A percentile compares a stretch with the other conserved stretches of the same genome.
Evolutionary conservation across 2,797 vertebrate species (phyloP).

Genomic region (Chrysocyon brachyurus): DNA sequence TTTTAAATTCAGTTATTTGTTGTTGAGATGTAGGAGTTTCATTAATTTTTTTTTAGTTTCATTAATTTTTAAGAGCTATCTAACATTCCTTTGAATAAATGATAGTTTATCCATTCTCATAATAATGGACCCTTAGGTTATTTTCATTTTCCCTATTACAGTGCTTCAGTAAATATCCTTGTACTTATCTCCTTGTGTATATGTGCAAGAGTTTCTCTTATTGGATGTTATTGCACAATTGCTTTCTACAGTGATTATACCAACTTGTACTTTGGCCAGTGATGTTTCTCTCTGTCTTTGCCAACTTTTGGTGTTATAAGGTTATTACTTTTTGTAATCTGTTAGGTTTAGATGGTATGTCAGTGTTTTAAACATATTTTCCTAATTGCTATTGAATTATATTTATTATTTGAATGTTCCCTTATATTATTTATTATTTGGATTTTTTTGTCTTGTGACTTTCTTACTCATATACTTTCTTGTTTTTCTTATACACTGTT

Average conservation of each 20-base stretch:
- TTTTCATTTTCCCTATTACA: neutral
- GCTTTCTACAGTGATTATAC: conserved; percentile 16
- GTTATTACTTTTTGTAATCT: neutral
- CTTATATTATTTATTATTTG: neutral
- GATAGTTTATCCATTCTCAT: neutral
- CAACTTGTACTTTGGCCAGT: neutral
- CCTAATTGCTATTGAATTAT: conserved; percentile 6
- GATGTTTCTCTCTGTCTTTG: neutral
- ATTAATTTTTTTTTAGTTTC: neutral
- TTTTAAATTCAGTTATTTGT: neutral
- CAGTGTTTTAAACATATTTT: neutral
- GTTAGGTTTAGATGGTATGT: neutral
- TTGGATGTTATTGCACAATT: neutral
- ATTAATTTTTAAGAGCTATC: neutral
- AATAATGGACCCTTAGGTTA: neutral
- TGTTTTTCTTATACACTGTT: neutral
- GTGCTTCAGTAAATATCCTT: neutral
- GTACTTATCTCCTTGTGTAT: neutral
- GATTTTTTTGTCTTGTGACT: neutral
- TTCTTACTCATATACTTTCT: neutral
- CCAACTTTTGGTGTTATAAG: neutral
- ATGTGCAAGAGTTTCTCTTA: neutral
- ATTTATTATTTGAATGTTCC: neutral
- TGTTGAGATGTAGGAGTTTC: neutral
- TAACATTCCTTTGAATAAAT: conserved; percentile 22